Percentiles rank a stretch among this genome's conserved stretches.
phyloP scores from a whole-genome alignment of 30 jellyfish, hydroid and myxozoan genomes.

The Morbakka virulenta region DNA sequence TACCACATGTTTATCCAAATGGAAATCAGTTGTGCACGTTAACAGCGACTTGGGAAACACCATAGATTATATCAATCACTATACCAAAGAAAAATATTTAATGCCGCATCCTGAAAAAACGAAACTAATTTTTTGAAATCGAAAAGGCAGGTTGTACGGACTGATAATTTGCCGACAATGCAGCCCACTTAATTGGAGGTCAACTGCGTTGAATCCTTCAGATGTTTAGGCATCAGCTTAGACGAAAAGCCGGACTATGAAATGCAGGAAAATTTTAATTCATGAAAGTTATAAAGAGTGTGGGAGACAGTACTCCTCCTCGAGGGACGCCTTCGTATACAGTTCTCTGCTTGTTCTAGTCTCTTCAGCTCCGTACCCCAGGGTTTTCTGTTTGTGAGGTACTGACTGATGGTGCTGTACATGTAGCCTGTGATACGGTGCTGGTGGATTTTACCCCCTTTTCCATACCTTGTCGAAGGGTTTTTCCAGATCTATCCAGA shows the following conservation, averaged over 20 bases:
- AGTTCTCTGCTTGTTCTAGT: too few relatives aligned
- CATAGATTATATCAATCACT: conserved; percentile 3
- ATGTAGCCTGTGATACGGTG: too few relatives aligned
- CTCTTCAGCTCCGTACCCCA: too few relatives aligned
- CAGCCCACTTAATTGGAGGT: neutral
- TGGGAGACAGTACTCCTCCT: too few relatives aligned
- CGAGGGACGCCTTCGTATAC: too few relatives aligned
- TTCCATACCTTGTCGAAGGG: too few relatives aligned
- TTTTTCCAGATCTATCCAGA: too few relatives aligned
- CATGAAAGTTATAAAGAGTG: too few relatives aligned
- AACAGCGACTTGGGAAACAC: neutral
- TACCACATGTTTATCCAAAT: conserved; percentile 17
- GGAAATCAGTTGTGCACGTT: neutral
- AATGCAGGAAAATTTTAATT: too few relatives aligned
- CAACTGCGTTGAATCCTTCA: neutral
- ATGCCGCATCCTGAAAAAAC: neutral
- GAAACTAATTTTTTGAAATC: neutral
- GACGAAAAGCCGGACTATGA: neutral
- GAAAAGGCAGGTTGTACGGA: neutral
- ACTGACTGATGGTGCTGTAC: too few relatives aligned
- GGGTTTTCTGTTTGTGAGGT: too few relatives aligned
- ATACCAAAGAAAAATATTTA: neutral
- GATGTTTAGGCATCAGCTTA: neutral
- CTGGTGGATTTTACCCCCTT: too few relatives aligned
- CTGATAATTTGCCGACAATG: neutral